Conservation (phyloP, 2,113 vertebrate species). For the Copsychus sechellarum region DNA sequence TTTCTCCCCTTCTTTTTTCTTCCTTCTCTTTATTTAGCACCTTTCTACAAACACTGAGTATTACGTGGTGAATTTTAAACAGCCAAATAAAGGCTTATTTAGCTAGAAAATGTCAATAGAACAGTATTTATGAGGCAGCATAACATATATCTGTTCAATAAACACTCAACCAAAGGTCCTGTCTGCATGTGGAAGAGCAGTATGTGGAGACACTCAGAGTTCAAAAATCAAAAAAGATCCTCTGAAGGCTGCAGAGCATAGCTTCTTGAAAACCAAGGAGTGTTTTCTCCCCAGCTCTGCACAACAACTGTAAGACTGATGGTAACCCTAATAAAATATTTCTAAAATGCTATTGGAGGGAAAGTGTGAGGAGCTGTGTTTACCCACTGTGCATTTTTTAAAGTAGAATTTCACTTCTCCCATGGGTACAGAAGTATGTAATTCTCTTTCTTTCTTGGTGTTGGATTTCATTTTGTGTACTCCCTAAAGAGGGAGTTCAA, state of each 20-base stretch:
- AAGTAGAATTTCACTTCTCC: neutral
- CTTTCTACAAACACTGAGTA: neutral
- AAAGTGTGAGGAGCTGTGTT: constrained; percentile 10
- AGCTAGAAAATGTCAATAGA: neutral
- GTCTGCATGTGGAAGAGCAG: neutral
- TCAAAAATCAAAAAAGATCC: neutral
- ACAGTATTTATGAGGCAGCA: neutral
- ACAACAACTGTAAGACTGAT: neutral
- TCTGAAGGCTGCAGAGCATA: constrained; percentile 35
- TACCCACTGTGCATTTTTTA: neutral
- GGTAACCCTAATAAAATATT: constrained; percentile 33
- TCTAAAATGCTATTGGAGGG: constrained; percentile 16
- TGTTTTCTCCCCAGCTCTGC: neutral
- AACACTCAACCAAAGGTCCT: neutral
- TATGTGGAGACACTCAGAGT: neutral
- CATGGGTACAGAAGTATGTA: constrained; percentile 19
- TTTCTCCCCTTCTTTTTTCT: neutral
- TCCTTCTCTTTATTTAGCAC: neutral
- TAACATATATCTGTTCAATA: neutral
- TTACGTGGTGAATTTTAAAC: constrained; percentile 2
- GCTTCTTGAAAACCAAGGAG: constrained; percentile 6
- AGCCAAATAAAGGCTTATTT: neutral
- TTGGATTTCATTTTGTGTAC: constrained; percentile 19
- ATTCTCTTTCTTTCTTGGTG: constrained; percentile 24
- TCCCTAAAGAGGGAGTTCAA: constrained; percentile 10